Evolutionary conservation across 2,797 vertebrate genomes (phyloP).

Genomic region (Neomorphus geoffroyi): DNA sequence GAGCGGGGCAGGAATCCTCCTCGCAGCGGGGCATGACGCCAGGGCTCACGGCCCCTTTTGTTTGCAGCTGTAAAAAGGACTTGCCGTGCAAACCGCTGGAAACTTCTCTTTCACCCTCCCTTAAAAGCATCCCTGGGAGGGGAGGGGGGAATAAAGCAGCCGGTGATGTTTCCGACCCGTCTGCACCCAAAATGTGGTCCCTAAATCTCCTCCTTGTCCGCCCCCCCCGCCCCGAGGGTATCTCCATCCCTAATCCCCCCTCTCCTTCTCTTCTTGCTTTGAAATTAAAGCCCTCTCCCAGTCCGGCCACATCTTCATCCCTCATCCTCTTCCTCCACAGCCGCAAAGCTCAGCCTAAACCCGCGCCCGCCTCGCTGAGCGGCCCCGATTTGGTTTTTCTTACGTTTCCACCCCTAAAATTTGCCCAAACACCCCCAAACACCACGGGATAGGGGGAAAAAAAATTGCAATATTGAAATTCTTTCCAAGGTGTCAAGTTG

Average conservation of each 20-base stretch:
- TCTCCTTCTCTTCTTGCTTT: not conserved
- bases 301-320: not conserved
- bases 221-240: not conserved
- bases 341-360: not conserved
- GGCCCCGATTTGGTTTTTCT: not conserved
- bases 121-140: not conserved
- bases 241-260: not conserved
- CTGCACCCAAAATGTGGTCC: not conserved
- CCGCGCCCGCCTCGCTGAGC: not conserved
- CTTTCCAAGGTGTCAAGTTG: constrained; percentile 3
- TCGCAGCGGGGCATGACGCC: constrained; percentile 77
- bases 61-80: constrained; percentile 62
- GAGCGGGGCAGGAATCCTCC: constrained; percentile 45
- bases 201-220: not conserved
- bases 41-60: constrained; percentile 60
- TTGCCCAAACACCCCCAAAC: not conserved
- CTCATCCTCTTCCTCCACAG: not conserved
- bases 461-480: not conserved
- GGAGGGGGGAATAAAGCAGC: not conserved
- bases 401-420: not conserved
- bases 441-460: not conserved
- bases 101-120: not conserved
- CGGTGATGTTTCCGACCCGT: not conserved
- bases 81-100: constrained; percentile 52
- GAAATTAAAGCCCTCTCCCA: not conserved